Evolutionary conservation across 2,888 invertebrate species (phyloP), one percentile per base, ranked within the genome.

Genomic region (Netelia melanura): DNA sequence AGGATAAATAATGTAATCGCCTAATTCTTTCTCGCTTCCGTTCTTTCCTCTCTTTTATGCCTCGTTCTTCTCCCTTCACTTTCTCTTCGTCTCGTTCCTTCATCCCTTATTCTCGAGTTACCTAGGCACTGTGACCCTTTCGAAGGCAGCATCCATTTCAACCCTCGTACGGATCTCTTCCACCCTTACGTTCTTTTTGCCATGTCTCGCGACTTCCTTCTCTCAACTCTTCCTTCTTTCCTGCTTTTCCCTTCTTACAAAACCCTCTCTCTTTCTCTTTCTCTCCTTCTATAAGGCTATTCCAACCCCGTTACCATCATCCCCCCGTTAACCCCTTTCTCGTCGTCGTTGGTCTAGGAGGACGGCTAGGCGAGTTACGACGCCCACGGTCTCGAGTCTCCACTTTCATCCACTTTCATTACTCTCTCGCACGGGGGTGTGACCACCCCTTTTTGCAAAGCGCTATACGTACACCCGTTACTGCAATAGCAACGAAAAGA

Each of bases 341-440:
- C 43, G 30, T 3, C 72, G 77, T 82, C 72, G 48, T 58, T 25
- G 30, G 80, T 84, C 80, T 61, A 71, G 43, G 74, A 74, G 62
- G n/a, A 52, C 43, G 38, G 58, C 38, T 25, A 54, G 68, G 61
- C 65, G 71, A 84, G 84, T 84, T 78, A 85, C 79, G 85, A 62
- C 68, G 83, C 77, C 81, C 58, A 48, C 75, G 64, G 44, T 74
- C 77, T 77, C 74, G 82, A 72, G 74, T 76, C 77, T 85, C 67
- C 78, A 76, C 84, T 87, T 83, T 84, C 85, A 83, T 88, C 85
- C 84, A 86, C 87, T 88, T 89, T 87, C 89, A 88, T 89, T 89
- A 87, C 86, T 77, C 81, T 58, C 23, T 5, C 61, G 25, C 65
- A 48, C 25, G 25, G 43, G 30, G n/a, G 83, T 71, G 70, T 64